Conservation (phyloP, 2,113 vertebrate genomes). For the Falco punctatus region DNA sequence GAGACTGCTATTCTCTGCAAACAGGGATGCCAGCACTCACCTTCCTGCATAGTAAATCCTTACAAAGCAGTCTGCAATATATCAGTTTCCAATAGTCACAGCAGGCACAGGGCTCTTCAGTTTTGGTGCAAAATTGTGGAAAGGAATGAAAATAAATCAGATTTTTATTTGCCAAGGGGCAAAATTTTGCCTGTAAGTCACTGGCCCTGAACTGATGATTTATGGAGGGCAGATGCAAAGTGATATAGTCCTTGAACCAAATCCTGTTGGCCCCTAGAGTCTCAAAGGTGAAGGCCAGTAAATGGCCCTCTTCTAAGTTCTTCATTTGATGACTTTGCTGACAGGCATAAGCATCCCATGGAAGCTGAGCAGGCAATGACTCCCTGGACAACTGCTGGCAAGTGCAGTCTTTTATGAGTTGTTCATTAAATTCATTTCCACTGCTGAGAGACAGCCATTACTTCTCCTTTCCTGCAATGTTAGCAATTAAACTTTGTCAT, state of each 20-base stretch:
- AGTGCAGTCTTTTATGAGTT: background rate
- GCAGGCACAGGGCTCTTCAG: background rate
- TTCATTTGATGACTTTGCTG: background rate
- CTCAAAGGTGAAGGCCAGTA: background rate
- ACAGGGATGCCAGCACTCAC: background rate
- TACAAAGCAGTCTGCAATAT: background rate
- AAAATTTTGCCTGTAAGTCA: constrained; percentile 33
- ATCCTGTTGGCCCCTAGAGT: background rate
- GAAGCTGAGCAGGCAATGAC: background rate
- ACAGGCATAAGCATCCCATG: background rate
- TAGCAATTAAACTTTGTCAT: background rate
- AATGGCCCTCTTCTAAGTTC: background rate
- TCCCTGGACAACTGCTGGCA: background rate
- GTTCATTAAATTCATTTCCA: background rate
- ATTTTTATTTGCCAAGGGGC: constrained; percentile 7
- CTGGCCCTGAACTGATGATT: constrained; percentile 31
- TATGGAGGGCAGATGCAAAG: background rate
- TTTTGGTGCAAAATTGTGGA: background rate
- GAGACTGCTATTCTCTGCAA: background rate
- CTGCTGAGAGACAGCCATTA: background rate
- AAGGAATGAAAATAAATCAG: constrained; percentile 42
- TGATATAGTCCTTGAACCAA: background rate
- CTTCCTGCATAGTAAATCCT: background rate
- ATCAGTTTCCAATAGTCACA: background rate
- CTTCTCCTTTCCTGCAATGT: background rate